Percentiles rank a stretch among this genome's conserved stretches.
Conservation (phyloP, 2,797 vertebrate genomes). For the Esox lucius region DNA sequence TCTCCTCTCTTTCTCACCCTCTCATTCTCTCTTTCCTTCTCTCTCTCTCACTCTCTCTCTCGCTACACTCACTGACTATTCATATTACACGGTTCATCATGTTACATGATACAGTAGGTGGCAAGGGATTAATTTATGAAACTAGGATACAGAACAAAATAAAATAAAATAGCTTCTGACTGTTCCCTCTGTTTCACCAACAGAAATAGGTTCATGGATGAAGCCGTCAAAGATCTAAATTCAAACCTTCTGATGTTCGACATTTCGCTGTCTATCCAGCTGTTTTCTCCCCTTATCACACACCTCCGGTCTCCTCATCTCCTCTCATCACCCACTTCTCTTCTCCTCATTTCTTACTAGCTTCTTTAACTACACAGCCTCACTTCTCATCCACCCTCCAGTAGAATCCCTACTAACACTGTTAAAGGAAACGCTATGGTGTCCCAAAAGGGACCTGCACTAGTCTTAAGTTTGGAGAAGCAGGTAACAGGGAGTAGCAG, state of each 20-base stretch:
- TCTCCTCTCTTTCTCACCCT: slow-evolving; percentile 64
- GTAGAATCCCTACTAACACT: slow-evolving; percentile 2
- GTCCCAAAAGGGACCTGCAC: background rate
- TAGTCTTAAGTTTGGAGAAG: background rate
- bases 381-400: background rate
- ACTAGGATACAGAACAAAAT: slow-evolving; percentile 5
- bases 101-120: background rate
- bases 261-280: slow-evolving; percentile 22
- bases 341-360: background rate
- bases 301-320: background rate
- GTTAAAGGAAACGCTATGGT: background rate
- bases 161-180: background rate
- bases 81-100: slow-evolving; percentile 59
- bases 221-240: slow-evolving; percentile 26
- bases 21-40: slow-evolving; percentile 64
- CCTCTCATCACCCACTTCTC: background rate
- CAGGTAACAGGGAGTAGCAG: too few species aligned
- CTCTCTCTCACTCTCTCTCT: slow-evolving; percentile 64
- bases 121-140: background rate
- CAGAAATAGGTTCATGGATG: background rate
- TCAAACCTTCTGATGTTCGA: slow-evolving; percentile 19
- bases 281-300: background rate
- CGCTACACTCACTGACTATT: slow-evolving; percentile 54
- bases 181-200: background rate
- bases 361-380: background rate